Evolutionary conservation across 2,113 vertebrate species (phyloP).

Genomic region (Bambusicola thoracicus): DNA sequence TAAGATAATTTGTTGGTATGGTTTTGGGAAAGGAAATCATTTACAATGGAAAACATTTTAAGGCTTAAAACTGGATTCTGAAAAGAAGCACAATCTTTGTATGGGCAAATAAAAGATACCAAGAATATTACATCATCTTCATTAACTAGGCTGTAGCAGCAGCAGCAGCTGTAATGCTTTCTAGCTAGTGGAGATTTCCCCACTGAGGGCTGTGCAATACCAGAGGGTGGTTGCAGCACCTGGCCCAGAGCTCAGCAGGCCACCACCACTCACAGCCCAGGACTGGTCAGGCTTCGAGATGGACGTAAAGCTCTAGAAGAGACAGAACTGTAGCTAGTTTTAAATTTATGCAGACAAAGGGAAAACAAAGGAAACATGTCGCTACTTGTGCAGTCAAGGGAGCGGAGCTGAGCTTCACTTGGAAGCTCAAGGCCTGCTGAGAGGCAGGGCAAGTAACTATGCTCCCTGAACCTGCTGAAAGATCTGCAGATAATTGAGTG

Average conservation of each 20-base stretch:
- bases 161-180: not conserved
- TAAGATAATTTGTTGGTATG: not conserved
- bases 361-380: not conserved
- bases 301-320: not conserved
- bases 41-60: not conserved
- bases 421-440: not conserved
- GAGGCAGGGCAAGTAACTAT: not conserved
- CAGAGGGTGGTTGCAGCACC: not conserved
- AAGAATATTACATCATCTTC: not conserved
- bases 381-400: not conserved
- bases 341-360: not conserved
- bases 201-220: fast-evolving
- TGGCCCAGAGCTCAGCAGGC: not conserved
- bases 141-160: not conserved
- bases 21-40: not conserved
- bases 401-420: not conserved
- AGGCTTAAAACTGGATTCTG: not conserved
- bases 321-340: not conserved
- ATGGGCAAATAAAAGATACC: fast-evolving
- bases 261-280: fast-evolving
- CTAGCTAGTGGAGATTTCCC: too few relatives aligned
- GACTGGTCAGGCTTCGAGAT: not conserved
- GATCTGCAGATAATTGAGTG: not conserved
- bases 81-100: not conserved
- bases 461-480: not conserved